These are phyloP conservation scores for Megamerina dolium DNA, from an alignment of 2,888 invertebrate species.

Conservation along the genomic window DNA sequence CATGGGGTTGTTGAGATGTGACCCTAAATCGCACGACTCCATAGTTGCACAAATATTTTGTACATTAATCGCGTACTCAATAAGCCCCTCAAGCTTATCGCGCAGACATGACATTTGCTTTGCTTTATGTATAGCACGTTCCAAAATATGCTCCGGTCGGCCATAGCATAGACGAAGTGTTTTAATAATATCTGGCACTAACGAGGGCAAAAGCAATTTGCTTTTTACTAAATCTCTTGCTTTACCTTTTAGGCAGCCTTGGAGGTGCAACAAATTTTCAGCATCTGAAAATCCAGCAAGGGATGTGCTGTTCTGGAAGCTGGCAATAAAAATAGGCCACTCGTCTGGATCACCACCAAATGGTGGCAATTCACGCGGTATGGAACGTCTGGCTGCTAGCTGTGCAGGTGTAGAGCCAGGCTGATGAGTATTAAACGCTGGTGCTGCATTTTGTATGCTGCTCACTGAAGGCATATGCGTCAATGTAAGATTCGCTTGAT, in stretches of 20 bases:
- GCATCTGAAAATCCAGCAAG: conserved; percentile 11
- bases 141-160: conserved; percentile 12
- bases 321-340: conserved; percentile 12
- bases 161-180: conserved; percentile 13
- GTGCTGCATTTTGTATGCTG: too few relatives aligned
- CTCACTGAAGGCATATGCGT: too few relatives aligned
- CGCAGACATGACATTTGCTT: conserved; percentile 7
- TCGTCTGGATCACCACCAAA: conserved; percentile 14
- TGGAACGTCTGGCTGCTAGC: conserved; percentile 7
- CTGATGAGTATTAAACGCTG: too few relatives aligned
- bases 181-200: conserved; percentile 14
- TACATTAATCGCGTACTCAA: conserved; percentile 12
- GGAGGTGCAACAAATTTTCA: conserved; percentile 12
- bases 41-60: conserved; percentile 7
- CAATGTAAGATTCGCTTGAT: too few relatives aligned
- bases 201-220: conserved; percentile 8
- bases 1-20: conserved; percentile 4
- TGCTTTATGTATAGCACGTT: conserved; percentile 12
- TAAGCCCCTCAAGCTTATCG: conserved; percentile 13
- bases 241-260: conserved; percentile 13
- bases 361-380: conserved; percentile 11
- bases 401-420: conserved; percentile 9
- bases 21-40: conserved; percentile 4
- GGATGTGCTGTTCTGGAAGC: conserved; percentile 12
- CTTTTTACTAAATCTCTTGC: conserved; percentile 11